A percentile compares a stretch with the other conserved stretches of the same genome.
phyloP scores from a whole-genome alignment of 2,113 vertebrate species.

The Hipposideros armiger region DNA sequence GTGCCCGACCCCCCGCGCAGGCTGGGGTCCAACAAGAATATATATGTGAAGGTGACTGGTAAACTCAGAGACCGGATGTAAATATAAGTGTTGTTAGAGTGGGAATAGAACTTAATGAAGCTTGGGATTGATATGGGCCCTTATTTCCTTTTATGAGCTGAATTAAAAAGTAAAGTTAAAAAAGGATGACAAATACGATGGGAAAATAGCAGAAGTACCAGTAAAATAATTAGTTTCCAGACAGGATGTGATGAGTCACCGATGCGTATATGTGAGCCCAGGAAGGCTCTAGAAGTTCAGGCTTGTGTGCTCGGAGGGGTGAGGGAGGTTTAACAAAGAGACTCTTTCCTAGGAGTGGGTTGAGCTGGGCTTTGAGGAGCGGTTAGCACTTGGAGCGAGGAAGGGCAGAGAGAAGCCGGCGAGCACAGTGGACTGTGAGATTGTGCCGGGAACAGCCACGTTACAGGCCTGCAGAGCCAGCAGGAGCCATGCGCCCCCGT shows the following conservation, averaged over 20 bases:
- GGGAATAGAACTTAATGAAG: background rate
- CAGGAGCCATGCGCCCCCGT: too few relatives aligned
- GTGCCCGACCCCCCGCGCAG: background rate
- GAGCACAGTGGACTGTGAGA: background rate
- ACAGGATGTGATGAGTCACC: background rate
- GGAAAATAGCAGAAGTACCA: background rate
- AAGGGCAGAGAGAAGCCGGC: background rate
- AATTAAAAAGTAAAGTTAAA: background rate
- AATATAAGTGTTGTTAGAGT: background rate
- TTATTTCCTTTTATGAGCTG: constrained; percentile 39
- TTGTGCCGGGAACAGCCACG: background rate
- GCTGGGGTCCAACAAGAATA: background rate
- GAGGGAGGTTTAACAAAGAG: background rate
- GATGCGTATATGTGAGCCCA: background rate
- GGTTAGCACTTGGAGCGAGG: background rate
- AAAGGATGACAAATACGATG: background rate
- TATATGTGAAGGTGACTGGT: fast-evolving
- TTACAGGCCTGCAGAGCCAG: too few relatives aligned
- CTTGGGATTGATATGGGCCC: background rate
- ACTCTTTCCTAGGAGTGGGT: background rate
- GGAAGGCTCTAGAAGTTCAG: background rate
- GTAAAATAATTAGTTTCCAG: background rate
- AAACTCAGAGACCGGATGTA: background rate
- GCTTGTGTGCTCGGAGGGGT: background rate
- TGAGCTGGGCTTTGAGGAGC: background rate